Base-by-base conservation (phyloP, 2,888 invertebrate genomes). In the Oscheius sp. region DNA sequence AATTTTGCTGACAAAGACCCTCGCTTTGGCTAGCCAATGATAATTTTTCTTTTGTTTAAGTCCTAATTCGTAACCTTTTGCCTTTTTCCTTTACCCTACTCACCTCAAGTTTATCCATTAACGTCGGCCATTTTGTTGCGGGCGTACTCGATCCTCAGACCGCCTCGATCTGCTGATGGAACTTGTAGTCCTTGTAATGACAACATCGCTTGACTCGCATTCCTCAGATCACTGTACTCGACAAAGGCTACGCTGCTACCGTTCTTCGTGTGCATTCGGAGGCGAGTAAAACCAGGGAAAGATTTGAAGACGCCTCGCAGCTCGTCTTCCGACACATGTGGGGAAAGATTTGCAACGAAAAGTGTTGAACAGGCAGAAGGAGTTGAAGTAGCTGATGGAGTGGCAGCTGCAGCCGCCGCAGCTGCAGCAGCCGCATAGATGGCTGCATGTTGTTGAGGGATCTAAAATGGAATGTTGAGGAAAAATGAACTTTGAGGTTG, bases 111-210 rank as follows among this genome's bases (percentile, higher is more conserved):
- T 71, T 66, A 77, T 69, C 77, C 76, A 64, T 75, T 78, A 47
- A 90, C 90, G 89, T 92, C 93, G 87, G 94, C 93, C 95, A 96
- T 95, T 91, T 95, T 95, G 90, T 93, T 94, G 90, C 94, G 94
- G 89, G 96, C 96, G 91, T 93, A 97, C 90, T 97, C 96, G 89
- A 97, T 95, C 88, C 95, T 92, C 88, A 97, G 94, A 87, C 95
- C 94, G 85, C 95, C 95, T 88, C 95, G 93, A 87, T 94, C 94
- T 82, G 95, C 95, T 88, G 76, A 73, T n/a, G 69, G 17, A 17
- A 66, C 41, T 57, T 65, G 79, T 56, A 94, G 93, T 88, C 96
- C 96, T 89, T 97, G 95, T 86, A 97, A 92, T 86, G 93, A 91
- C 87, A 91, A 91, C 92, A 95, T 91, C 86, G 95, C 95, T 87